Evolutionary conservation across 1,140 invertebrate species (phyloP), one percentile per base, ranked within the genome.

Genomic region (Rhagoletis pomonella): DNA sequence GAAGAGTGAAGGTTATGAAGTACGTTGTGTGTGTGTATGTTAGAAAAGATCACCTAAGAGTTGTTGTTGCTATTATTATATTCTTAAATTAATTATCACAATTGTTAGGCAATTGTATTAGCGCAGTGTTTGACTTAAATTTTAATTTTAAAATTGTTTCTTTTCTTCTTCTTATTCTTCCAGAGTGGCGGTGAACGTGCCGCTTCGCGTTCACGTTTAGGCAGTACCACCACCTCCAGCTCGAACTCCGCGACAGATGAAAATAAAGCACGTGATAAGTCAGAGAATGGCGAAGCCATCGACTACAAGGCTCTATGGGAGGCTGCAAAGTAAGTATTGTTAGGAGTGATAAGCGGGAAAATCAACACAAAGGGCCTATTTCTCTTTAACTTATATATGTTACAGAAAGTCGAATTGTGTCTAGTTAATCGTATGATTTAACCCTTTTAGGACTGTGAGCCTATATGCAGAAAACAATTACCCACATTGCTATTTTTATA

Each of bases 291-390:
- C 50, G 96, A 96, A 92, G 94, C 96, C 87, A 93, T 93, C 87
- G 97, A 98, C 93, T 98, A 97, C 93, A 98, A 97, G 92, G 97
- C 96, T 89, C 93, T 97, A 86, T 97, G 96, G 91, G 96, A 96
- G 93, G 95, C 96, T 92, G 96, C 95, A 65, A 94, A 96, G 89
- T 92, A 90, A 91, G 87, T 88, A 62, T 29, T 39, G 12, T 58
- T 59, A 19, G 58, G 39, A 29, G 1, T 50, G 9, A 9, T 17
- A 44, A 47, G 42, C 39, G n/a, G 39, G 29, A 29, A 29, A 29
- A 29, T 73, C n/a, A n/a, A 73, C 44, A 47, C 50, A 14, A 29
- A 9, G 50, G 29, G 29, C 29, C 29, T 29, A 29, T 29, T 29
- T 29, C 29, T 29, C 29, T 29, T 29, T 29, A 29, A 29, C 29